Evolutionary conservation across 2,797 vertebrate genomes (phyloP).

Genomic region (Pogoniulus pusillus): DNA sequence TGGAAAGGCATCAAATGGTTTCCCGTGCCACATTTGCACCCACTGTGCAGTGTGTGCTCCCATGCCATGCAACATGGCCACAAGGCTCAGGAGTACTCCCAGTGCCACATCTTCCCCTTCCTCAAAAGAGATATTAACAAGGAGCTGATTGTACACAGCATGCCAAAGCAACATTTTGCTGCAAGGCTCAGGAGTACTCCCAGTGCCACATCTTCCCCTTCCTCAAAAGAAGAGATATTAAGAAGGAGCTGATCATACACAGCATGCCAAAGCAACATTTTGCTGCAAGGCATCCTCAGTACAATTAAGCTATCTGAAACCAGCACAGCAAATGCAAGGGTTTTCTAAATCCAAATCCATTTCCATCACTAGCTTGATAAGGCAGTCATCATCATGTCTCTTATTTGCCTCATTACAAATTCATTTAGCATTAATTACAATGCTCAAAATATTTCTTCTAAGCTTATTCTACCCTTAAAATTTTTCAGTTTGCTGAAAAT

Average conservation of each 20-base stretch:
- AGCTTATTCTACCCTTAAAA: not conserved
- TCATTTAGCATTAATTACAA: conserved; percentile 18
- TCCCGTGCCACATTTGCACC: not conserved
- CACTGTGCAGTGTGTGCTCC: fast-evolving
- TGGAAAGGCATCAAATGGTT: not conserved
- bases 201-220: not conserved
- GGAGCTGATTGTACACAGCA: not conserved
- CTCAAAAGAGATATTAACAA: not conserved
- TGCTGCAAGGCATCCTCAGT: not conserved
- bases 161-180: no score
- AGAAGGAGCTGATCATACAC: not conserved
- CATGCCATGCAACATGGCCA: fast-evolving
- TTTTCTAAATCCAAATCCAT: not conserved
- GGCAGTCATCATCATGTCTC: not conserved
- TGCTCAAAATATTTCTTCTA: conserved; percentile 1
- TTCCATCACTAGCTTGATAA: not conserved
- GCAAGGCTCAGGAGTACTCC: not conserved
- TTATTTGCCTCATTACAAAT: conserved; percentile 10
- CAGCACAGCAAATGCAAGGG: not conserved
- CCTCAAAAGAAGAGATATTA: not conserved
- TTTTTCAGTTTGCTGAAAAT: conserved; percentile 34
- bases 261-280: fast-evolving
- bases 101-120: not conserved
- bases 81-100: not conserved
- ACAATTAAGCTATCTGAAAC: not conserved